Conservation (phyloP, 2,888 invertebrate genomes). For the Ectobius pallidus region DNA sequence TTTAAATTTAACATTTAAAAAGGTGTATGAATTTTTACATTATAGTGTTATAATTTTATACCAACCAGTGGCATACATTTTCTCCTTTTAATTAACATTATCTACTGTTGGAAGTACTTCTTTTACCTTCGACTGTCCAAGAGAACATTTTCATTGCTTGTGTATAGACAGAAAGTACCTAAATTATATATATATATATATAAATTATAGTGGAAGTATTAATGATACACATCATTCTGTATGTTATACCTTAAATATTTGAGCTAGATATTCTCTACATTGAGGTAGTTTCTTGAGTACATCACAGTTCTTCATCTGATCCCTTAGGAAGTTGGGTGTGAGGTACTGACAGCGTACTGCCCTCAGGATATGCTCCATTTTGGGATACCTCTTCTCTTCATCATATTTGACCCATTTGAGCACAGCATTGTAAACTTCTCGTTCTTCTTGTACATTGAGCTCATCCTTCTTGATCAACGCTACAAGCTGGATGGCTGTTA, state of each 20-base stretch:
- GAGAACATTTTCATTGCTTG: no score
- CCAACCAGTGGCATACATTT: no score
- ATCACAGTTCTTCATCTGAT: conserved; percentile 90
- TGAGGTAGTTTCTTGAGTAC: conserved; percentile 86
- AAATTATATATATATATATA: no score
- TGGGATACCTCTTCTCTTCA: conserved; percentile 79
- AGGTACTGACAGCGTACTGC: conserved; percentile 92
- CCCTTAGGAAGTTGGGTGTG: conserved; percentile 87
- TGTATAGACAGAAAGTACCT: no score
- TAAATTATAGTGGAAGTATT: no score
- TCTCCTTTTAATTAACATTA: no score
- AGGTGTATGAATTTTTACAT: no score
- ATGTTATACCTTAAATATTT: conserved; percentile 83
- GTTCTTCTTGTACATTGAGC: conserved; percentile 88
- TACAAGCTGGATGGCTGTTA: conserved; percentile 80
- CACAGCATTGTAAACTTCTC: conserved; percentile 91
- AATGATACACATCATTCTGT: no score
- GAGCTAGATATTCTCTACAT: conserved; percentile 86
- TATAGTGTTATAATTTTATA: no score
- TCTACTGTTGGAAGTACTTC: no score
- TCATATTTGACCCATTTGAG: conserved; percentile 90
- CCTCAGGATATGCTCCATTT: conserved; percentile 86
- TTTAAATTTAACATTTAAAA: no score
- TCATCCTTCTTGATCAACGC: conserved; percentile 87
- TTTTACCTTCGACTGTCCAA: no score